Percentiles rank a stretch among this genome's conserved stretches.
These are phyloP conservation scores for Sycophaga agraensis DNA, from an alignment of 1,140 invertebrate genomes.

Conservation along the genomic window DNA sequence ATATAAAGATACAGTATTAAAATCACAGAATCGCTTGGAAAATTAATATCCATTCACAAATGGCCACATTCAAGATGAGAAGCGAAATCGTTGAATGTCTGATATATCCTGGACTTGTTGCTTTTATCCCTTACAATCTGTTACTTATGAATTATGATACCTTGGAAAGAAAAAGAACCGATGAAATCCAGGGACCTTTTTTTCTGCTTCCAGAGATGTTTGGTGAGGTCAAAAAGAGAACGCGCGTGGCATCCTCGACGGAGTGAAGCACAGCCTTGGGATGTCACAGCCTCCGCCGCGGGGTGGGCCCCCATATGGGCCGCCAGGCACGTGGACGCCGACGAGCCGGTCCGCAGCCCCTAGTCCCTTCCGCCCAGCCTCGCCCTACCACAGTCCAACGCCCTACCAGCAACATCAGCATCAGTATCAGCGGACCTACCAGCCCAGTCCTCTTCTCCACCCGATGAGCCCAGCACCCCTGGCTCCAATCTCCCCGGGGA, in stretches of 20 bases:
- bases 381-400: slow-evolving; percentile 39
- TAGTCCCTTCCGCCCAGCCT: slow-evolving; percentile 41
- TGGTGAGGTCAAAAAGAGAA: too few relatives aligned
- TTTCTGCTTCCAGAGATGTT: too few relatives aligned
- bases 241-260: neutral
- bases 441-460: slow-evolving; percentile 37
- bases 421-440: slow-evolving; percentile 35
- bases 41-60: too few relatives aligned
- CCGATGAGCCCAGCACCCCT: slow-evolving; percentile 54
- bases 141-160: too few relatives aligned
- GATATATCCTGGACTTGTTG: too few relatives aligned
- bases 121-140: too few relatives aligned
- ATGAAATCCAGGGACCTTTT: too few relatives aligned
- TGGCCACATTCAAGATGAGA: too few relatives aligned
- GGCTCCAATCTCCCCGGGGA: slow-evolving; percentile 51
- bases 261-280: neutral
- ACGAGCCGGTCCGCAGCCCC: slow-evolving; percentile 37
- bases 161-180: too few relatives aligned
- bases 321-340: slow-evolving; percentile 49
- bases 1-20: too few relatives aligned
- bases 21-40: too few relatives aligned
- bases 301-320: slow-evolving; percentile 39
- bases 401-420: slow-evolving; percentile 17
- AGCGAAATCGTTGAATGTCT: too few relatives aligned
- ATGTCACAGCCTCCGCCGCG: slow-evolving; percentile 60